A percentile compares a stretch with the other conserved stretches of the same genome.
Evolutionary conservation across 2,888 invertebrate genomes (phyloP).

Genomic region (Cephus pygmeus): DNA sequence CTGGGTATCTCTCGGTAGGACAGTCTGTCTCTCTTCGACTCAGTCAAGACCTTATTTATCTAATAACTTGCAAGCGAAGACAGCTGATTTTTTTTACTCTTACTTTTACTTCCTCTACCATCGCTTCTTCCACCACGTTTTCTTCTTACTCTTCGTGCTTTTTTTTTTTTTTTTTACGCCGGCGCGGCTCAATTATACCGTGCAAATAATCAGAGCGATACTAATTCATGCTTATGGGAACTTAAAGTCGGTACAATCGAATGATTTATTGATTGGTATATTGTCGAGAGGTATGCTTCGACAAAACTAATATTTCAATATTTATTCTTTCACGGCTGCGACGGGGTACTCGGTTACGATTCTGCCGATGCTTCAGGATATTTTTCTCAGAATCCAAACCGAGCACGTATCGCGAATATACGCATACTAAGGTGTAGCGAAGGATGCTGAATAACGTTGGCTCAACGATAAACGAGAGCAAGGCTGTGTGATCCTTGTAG

Average conservation of each 20-base stretch:
- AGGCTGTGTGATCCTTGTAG: constrained; percentile 52
- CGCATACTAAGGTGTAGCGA: neutral
- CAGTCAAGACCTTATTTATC: neutral
- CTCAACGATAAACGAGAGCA: constrained; percentile 35
- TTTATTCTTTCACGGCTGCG: neutral
- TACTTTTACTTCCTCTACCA: neutral
- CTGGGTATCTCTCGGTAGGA: neutral
- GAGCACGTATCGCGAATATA: neutral
- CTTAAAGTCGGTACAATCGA: neutral
- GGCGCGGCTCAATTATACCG: constrained; percentile 39
- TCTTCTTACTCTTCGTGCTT: neutral
- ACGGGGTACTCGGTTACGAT: neutral
- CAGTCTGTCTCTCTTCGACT: neutral
- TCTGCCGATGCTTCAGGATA: neutral
- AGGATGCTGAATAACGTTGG: neutral
- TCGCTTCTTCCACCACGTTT: neutral
- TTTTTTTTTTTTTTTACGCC: neutral
- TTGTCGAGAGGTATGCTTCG: neutral
- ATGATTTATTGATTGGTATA: neutral
- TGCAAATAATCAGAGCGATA: constrained; percentile 36
- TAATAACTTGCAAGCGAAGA: neutral
- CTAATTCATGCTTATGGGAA: neutral
- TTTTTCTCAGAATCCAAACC: neutral
- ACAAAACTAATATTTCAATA: neutral
- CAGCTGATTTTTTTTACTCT: neutral